phyloP scores from a whole-genome alignment of 1,140 invertebrate species.

The Drosophila tropicalis region DNA sequence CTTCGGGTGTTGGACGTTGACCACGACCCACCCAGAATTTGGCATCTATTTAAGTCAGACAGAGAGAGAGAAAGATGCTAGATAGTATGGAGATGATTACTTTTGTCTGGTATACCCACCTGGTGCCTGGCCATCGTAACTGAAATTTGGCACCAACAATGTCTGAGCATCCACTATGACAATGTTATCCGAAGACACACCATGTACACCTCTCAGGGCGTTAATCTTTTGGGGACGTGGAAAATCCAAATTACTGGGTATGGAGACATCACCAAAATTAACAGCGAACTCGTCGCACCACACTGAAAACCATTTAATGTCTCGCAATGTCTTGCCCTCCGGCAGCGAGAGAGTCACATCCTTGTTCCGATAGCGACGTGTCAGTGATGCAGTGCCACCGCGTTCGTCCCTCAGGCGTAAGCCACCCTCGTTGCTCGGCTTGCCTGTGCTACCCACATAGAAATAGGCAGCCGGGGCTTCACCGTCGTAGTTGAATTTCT shows the following conservation, averaged over 20 bases:
- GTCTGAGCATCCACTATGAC: conserved; percentile 96
- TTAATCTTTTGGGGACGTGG: conserved; percentile 92
- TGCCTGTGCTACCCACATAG: conserved; percentile 90
- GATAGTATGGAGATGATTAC: not conserved
- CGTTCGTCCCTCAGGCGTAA: conserved; percentile 91
- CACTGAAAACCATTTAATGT: conserved; percentile 93
- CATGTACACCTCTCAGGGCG: conserved; percentile 90
- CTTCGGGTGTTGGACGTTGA: conserved; percentile 89
- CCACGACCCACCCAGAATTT: conserved; percentile 96
- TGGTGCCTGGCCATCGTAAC: conserved; percentile 94
- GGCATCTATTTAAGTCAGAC: conserved; percentile 86
- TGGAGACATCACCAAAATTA: conserved; percentile 94
- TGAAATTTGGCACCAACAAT: conserved; percentile 92
- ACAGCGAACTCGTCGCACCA: conserved; percentile 96
- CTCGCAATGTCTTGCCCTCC: conserved; percentile 91
- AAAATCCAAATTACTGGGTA: conserved; percentile 90
- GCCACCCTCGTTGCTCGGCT: conserved; percentile 87
- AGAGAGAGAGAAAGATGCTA: not conserved
- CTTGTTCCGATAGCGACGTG: conserved; percentile 90
- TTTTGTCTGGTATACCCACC: conserved; percentile 85
- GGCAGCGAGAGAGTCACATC: conserved; percentile 93
- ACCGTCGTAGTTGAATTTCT: conserved; percentile 94
- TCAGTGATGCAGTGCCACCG: conserved; percentile 87
- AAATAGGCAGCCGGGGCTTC: conserved; percentile 95
- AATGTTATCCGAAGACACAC: conserved; percentile 92